A percentile compares a stretch with the other conserved stretches of the same genome.
These are phyloP conservation scores for Chrysopilus asiliformis DNA, from an alignment of 2,888 invertebrate species.

Conservation along the genomic window DNA sequence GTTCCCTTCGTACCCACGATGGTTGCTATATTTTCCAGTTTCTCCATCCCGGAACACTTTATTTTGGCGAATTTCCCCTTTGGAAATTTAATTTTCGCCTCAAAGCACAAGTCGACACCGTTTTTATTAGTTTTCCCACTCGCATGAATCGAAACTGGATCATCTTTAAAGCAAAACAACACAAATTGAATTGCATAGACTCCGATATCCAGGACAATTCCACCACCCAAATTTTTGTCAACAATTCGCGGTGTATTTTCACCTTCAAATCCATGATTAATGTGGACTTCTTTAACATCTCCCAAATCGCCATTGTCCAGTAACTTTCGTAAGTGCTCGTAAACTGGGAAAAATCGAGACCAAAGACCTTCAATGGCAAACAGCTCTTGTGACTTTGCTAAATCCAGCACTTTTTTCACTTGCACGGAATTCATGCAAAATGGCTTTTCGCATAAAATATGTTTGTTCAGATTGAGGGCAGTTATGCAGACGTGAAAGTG, in stretches of 20 bases:
- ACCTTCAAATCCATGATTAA: slow-evolving; percentile 50
- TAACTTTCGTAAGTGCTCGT: slow-evolving; percentile 48
- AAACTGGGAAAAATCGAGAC: slow-evolving; percentile 66
- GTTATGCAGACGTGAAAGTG: slow-evolving; percentile 54
- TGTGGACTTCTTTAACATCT: slow-evolving; percentile 49
- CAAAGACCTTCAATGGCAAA: slow-evolving; percentile 77
- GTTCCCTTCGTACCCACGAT: slow-evolving; percentile 21
- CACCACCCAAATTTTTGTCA: slow-evolving; percentile 57
- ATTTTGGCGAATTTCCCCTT: slow-evolving; percentile 18
- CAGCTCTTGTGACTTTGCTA: slow-evolving; percentile 50
- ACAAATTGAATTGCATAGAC: slow-evolving; percentile 59
- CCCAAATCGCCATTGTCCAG: slow-evolving; percentile 49
- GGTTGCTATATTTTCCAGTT: slow-evolving; percentile 19
- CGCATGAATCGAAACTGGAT: slow-evolving; percentile 51
- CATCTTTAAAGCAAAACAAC: slow-evolving; percentile 48
- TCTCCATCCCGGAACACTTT: slow-evolving; percentile 20
- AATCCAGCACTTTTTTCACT: slow-evolving; percentile 46
- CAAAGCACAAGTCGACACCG: slow-evolving; percentile 47
- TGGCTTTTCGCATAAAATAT: slow-evolving; percentile 79
- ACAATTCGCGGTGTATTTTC: slow-evolving; percentile 40
- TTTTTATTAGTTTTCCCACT: slow-evolving; percentile 51
- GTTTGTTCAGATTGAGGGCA: slow-evolving; percentile 64
- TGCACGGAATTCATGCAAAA: slow-evolving; percentile 62
- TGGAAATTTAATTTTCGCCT: slow-evolving; percentile 20
- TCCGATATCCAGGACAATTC: slow-evolving; percentile 58